Percentiles rank a stretch among this genome's conserved stretches.
Evolutionary conservation across 2,797 vertebrate species (phyloP).

Genomic region (Anas bahamensis): DNA sequence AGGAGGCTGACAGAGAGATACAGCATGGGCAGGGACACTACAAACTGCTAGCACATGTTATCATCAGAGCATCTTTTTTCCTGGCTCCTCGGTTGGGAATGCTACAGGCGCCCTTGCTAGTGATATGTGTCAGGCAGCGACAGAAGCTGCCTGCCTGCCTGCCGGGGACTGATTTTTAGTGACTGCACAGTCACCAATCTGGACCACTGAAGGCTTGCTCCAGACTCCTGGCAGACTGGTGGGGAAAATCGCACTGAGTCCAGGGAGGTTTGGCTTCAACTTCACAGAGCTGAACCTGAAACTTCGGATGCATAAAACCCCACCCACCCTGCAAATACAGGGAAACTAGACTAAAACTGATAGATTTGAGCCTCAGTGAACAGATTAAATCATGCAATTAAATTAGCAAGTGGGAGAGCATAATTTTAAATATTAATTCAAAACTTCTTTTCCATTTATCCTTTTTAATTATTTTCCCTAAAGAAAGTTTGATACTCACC

Average conservation of each 20-base stretch:
- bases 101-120: not conserved
- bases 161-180: not conserved
- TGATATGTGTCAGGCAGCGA: accelerated
- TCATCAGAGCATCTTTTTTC: not conserved
- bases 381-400: constrained; percentile 47
- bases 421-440: constrained; percentile 30
- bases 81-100: not conserved
- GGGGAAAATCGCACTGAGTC: not conserved
- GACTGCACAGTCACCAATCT: not conserved
- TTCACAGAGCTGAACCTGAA: not conserved
- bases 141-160: not conserved
- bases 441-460: not conserved
- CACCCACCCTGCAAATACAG: not conserved
- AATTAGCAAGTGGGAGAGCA: not conserved
- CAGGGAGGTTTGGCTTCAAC: not conserved
- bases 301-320: not conserved
- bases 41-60: not conserved
- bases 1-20: not conserved
- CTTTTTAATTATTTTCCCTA: constrained; percentile 23
- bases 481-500: constrained; percentile 19
- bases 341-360: not conserved
- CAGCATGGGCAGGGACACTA: not conserved
- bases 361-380: not conserved
- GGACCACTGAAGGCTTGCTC: not conserved
- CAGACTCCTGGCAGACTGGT: not conserved